phyloP scores from a whole-genome alignment of 2,113 vertebrate genomes.

The Lontra canadensis region DNA sequence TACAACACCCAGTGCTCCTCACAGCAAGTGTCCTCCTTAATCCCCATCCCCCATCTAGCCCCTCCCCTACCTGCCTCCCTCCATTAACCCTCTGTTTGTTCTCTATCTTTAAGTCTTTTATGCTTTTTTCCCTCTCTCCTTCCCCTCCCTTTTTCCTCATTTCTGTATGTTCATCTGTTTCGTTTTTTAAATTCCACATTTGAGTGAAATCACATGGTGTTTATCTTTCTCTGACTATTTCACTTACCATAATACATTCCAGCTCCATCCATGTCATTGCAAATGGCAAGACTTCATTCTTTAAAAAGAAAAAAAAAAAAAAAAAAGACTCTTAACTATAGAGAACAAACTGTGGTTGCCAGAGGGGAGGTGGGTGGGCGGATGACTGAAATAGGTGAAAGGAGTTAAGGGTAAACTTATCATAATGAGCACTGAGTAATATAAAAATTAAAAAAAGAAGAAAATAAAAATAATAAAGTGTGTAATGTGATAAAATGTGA shows the following conservation, averaged over 20 bases:
- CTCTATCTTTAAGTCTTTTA: background rate
- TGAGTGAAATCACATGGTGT: background rate
- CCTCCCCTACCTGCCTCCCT: background rate
- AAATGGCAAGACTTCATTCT: background rate
- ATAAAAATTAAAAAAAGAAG: background rate
- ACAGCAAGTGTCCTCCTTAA: background rate
- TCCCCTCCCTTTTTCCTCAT: background rate
- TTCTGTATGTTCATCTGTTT: background rate
- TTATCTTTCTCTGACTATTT: background rate
- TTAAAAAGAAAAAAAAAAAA: background rate
- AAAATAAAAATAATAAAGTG: background rate
- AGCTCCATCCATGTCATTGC: background rate
- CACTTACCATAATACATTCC: background rate
- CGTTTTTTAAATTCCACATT: background rate
- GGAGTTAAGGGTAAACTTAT: background rate
- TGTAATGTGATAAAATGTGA: background rate
- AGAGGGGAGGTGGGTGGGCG: background rate
- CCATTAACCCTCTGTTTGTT: too few species aligned
- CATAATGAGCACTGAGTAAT: background rate
- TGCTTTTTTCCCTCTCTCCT: background rate
- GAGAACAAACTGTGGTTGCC: background rate
- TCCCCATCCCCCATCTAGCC: background rate
- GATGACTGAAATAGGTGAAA: background rate
- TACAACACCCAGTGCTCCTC: background rate
- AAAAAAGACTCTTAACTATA: background rate